phyloP scores from a whole-genome alignment of 2,888 invertebrate species.

The Argyresthia goedartella region DNA sequence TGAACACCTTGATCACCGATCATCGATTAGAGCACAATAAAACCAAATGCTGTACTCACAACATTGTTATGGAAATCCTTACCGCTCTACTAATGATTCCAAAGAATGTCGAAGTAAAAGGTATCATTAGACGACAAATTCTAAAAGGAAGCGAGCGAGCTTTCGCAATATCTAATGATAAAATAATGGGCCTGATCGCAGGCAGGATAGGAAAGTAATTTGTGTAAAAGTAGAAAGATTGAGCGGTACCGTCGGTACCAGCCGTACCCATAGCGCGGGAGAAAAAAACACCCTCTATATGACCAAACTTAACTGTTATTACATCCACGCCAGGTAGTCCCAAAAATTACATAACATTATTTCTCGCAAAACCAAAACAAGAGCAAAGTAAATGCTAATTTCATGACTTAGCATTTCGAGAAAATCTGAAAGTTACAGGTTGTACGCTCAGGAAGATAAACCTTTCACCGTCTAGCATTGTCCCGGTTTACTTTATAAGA shows the following conservation, averaged over 20 bases:
- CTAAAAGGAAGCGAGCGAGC: conserved; percentile 36
- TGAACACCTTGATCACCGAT: not conserved
- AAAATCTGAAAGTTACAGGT: not conserved
- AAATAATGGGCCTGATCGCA: conserved; percentile 63
- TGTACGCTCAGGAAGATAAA: too few species aligned
- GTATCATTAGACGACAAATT: conserved; percentile 34
- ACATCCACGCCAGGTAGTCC: conserved; percentile 21
- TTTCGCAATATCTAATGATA: conserved; percentile 62
- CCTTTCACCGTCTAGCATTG: too few species aligned
- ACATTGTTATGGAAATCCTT: not conserved
- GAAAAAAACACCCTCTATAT: conserved; percentile 47
- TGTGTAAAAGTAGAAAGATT: conserved; percentile 57
- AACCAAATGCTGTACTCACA: not conserved
- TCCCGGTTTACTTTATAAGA: not conserved
- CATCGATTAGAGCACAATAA: conserved; percentile 1
- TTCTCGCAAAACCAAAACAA: not conserved
- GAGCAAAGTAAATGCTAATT: not conserved
- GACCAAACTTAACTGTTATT: conserved; percentile 45
- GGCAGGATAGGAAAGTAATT: conserved; percentile 68
- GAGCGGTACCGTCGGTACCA: conserved; percentile 1
- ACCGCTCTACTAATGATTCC: not conserved
- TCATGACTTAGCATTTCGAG: not conserved
- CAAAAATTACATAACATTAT: conserved; percentile 32
- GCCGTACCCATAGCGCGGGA: conserved; percentile 15
- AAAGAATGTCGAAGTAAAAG: conserved; percentile 4